Percentiles rank a stretch among this genome's conserved stretches.
Conservation (phyloP, 1,140 invertebrate genomes). For the Heliothis virescens region DNA sequence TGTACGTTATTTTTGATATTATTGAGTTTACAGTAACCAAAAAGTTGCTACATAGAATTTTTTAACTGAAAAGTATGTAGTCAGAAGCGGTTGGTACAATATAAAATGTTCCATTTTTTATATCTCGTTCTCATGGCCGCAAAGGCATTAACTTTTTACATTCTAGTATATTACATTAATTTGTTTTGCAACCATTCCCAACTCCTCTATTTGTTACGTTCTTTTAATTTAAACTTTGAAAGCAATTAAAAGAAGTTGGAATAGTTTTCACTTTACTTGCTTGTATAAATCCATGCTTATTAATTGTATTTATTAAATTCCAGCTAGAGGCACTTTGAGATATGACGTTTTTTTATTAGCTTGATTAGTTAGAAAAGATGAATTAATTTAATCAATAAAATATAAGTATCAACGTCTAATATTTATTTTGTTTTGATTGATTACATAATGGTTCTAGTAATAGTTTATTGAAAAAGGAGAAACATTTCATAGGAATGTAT, state of each 20-base stretch:
- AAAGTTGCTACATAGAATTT: neutral
- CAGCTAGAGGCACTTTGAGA: neutral
- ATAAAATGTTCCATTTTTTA: conserved; percentile 29
- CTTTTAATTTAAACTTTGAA: conserved; percentile 47
- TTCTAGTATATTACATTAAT: conserved; percentile 49
- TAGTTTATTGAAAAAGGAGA: no score
- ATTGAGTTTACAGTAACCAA: neutral
- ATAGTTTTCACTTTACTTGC: conserved; percentile 5
- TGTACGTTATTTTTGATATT: neutral
- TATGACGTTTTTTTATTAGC: no score
- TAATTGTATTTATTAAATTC: conserved; percentile 1
- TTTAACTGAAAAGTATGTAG: conserved; percentile 14
- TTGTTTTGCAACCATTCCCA: conserved; percentile 48
- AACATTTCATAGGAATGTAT: no score
- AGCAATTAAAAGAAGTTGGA: conserved; percentile 33
- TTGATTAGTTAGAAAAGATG: no score
- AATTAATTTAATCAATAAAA: no score
- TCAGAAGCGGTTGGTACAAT: conserved; percentile 1
- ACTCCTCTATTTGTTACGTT: conserved; percentile 33
- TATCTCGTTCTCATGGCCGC: conserved; percentile 35
- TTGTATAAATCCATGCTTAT: neutral
- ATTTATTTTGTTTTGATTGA: no score
- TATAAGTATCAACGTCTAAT: no score
- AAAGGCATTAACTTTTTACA: conserved; percentile 56
- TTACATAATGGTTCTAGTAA: no score